Percentiles rank a stretch among this genome's conserved stretches.
phyloP scores from a whole-genome alignment of 1,140 invertebrate genomes.

The Habropoda laboriosa region DNA sequence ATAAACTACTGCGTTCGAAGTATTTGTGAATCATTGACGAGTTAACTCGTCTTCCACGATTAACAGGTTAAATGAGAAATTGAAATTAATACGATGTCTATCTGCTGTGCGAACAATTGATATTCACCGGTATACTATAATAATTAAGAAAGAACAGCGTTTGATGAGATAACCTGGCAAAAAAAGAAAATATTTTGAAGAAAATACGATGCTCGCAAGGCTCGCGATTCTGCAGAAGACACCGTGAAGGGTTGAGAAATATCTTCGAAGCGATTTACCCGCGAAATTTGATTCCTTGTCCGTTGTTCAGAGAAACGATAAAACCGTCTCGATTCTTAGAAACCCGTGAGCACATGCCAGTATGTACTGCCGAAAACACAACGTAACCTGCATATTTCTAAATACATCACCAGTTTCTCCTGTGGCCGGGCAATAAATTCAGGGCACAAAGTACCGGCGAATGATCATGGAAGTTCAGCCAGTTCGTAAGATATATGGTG shows the following conservation, averaged over 20 bases:
- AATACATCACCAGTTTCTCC: background rate
- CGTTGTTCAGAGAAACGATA: background rate
- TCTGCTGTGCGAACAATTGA: too few relatives aligned
- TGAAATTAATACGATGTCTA: too few relatives aligned
- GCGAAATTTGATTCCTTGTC: background rate
- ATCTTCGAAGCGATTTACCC: too few relatives aligned
- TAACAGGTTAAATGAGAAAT: too few relatives aligned
- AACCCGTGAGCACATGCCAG: background rate
- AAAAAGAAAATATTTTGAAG: background rate
- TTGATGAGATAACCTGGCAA: too few relatives aligned
- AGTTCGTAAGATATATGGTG: conserved; percentile 12
- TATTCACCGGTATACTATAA: too few relatives aligned
- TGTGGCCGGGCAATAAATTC: conserved; percentile 18
- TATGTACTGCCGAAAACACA: background rate
- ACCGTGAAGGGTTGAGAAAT: background rate
- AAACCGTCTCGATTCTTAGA: background rate
- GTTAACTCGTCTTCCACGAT: too few relatives aligned
- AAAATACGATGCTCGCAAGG: too few relatives aligned
- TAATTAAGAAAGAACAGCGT: too few relatives aligned
- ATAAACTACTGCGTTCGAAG: too few relatives aligned
- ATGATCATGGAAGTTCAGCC: conserved; percentile 6
- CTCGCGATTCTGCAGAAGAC: too few relatives aligned
- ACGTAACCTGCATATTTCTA: background rate
- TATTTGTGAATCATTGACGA: too few relatives aligned
- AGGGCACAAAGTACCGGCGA: conserved; percentile 13